phyloP scores from a whole-genome alignment of 2,113 vertebrate genomes.

The Mustela lutreola region DNA sequence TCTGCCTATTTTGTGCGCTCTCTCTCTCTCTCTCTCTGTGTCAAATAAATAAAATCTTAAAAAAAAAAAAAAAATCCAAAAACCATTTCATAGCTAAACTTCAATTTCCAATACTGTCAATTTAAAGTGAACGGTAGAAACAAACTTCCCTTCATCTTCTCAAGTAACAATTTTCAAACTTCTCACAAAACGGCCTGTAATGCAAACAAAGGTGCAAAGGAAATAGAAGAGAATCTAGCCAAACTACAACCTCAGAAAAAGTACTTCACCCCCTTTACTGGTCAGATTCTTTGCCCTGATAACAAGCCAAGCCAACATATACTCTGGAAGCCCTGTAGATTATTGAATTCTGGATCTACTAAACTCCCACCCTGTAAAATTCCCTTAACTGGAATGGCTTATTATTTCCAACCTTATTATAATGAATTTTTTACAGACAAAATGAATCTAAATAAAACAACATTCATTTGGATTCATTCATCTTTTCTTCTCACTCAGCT shows the following conservation, averaged over 20 bases:
- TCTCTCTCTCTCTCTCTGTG: no score
- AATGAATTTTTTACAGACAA: constrained; percentile 55
- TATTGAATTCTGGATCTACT: constrained; percentile 15
- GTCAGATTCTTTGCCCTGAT: constrained; percentile 1
- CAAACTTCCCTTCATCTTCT: not conserved
- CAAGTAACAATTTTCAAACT: constrained; percentile 41
- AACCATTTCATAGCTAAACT: constrained; percentile 5
- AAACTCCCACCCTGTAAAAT: not conserved
- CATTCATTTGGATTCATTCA: constrained; percentile 17
- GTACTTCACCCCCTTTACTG: not conserved
- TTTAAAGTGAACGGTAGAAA: constrained; percentile 12
- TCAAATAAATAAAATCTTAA: no score
- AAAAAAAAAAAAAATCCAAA: not conserved
- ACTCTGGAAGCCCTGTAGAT: not conserved
- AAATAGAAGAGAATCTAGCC: not conserved
- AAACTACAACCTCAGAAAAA: not conserved
- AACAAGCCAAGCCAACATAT: not conserved
- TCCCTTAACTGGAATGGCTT: constrained; percentile 27
- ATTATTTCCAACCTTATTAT: constrained; percentile 50
- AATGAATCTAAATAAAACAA: constrained; percentile 49
- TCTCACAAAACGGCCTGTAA: constrained; percentile 20
- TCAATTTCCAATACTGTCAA: constrained; percentile 37
- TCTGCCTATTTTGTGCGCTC: no score
- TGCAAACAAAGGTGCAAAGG: not conserved
- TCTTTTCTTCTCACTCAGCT: constrained; percentile 44